A percentile compares a stretch with the other conserved stretches of the same genome.
These are phyloP conservation scores for Julus scandinavius DNA, from an alignment of 2,888 invertebrate genomes.

Conservation along the genomic window DNA sequence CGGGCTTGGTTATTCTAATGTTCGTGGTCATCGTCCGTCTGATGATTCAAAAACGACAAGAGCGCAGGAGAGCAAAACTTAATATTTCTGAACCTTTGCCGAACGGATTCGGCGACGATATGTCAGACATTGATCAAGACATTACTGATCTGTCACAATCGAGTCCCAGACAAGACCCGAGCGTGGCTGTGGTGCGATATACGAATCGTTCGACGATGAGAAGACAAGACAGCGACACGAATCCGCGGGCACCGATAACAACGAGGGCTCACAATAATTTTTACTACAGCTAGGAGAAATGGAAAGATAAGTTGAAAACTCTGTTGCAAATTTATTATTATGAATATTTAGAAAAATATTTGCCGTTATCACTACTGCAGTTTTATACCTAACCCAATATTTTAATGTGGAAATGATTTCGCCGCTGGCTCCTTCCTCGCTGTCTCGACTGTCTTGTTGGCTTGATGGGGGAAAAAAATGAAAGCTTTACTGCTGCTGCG, in stretches of 20 bases:
- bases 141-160: slow-evolving; percentile 75
- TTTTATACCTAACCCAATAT: slow-evolving; percentile 41
- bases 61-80: slow-evolving; percentile 67
- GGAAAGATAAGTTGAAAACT: slow-evolving; percentile 41
- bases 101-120: slow-evolving; percentile 82
- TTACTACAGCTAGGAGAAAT: slow-evolving; percentile 60
- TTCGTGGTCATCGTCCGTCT: slow-evolving; percentile 78
- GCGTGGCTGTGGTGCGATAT: slow-evolving; percentile 61
- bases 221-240: slow-evolving; percentile 62
- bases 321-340: slow-evolving; percentile 36
- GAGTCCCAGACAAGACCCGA: slow-evolving; percentile 69
- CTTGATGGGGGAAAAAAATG: background rate
- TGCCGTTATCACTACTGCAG: slow-evolving; percentile 42
- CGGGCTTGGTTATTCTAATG: slow-evolving; percentile 77
- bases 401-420: background rate
- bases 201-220: slow-evolving; percentile 60
- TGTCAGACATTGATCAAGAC: slow-evolving; percentile 85
- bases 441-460: slow-evolving; percentile 9
- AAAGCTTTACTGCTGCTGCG: slow-evolving; percentile 24
- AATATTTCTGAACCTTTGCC: slow-evolving; percentile 79
- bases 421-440: background rate
- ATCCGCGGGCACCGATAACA: slow-evolving; percentile 67
- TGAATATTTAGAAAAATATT: slow-evolving; percentile 45
- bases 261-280: slow-evolving; percentile 60
- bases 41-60: slow-evolving; percentile 74